Evolutionary conservation across 2,113 vertebrate genomes (phyloP).

Genomic region (Corythoichthys haematopterus): DNA sequence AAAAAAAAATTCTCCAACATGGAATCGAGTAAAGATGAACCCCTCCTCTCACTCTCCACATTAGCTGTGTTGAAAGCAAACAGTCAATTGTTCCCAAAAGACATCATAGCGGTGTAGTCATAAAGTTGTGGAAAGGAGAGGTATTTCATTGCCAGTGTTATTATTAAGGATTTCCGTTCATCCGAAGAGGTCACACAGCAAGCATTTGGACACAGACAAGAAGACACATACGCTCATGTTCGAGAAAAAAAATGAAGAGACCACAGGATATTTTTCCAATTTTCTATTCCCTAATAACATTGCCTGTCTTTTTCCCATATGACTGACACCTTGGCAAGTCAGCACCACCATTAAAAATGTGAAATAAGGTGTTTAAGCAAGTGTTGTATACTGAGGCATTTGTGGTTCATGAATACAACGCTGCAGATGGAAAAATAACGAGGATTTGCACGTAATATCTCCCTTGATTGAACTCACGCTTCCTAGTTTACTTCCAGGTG

Average conservation of each 20-base stretch:
- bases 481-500: slow-evolving; percentile 27
- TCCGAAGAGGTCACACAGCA: slow-evolving; percentile 30
- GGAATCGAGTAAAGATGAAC: slow-evolving; percentile 9
- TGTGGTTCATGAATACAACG: slow-evolving; percentile 61
- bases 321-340: slow-evolving; percentile 61
- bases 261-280: slow-evolving; percentile 32
- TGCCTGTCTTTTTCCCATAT: slow-evolving; percentile 40
- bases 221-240: slow-evolving; percentile 31
- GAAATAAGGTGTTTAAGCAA: slow-evolving; percentile 67
- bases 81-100: slow-evolving; percentile 21
- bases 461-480: slow-evolving; percentile 50
- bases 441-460: slow-evolving; percentile 59
- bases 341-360: slow-evolving; percentile 60
- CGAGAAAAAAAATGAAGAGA: slow-evolving; percentile 36
- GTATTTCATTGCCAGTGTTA: slow-evolving; percentile 24
- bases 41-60: slow-evolving; percentile 4
- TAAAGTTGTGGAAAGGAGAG: slow-evolving; percentile 26
- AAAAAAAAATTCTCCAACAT: slow-evolving; percentile 4
- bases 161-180: slow-evolving; percentile 13
- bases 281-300: slow-evolving; percentile 37
- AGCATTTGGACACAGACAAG: slow-evolving; percentile 28
- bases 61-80: slow-evolving; percentile 22
- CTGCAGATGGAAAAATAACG: slow-evolving; percentile 50
- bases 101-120: slow-evolving; percentile 14
- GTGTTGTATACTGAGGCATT: slow-evolving; percentile 57